These are phyloP conservation scores for Priapulus caudatus DNA, from an alignment of 2,888 invertebrate genomes.

Conservation along the genomic window DNA sequence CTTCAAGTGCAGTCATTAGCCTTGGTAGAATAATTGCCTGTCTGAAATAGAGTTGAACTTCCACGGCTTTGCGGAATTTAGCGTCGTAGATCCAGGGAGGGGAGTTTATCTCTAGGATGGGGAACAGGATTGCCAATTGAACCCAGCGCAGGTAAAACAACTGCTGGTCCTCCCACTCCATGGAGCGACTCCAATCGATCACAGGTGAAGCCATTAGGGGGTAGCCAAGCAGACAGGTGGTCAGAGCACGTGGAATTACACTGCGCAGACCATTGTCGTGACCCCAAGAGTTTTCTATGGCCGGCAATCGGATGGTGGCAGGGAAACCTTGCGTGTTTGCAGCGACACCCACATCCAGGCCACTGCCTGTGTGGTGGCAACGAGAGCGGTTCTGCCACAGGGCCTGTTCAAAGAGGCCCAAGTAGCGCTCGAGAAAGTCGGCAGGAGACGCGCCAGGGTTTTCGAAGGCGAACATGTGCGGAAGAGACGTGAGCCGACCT, in stretches of 20 bases:
- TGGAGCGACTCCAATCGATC: not conserved
- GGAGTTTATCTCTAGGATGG: not conserved
- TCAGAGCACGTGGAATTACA: not conserved
- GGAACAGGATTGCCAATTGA: not conserved
- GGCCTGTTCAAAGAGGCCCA: not conserved
- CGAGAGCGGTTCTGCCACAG: too few species aligned
- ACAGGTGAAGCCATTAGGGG: not conserved
- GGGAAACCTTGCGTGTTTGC: not conserved
- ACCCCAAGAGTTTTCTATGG: not conserved
- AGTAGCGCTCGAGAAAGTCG: not conserved
- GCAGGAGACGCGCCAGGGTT: not conserved
- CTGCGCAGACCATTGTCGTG: not conserved
- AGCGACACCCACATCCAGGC: not conserved
- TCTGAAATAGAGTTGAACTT: not conserved
- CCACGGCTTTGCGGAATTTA: not conserved
- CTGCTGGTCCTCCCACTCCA: not conserved
- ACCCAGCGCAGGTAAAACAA: conserved; percentile 1
- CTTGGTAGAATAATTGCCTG: not conserved
- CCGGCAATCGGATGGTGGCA: not conserved
- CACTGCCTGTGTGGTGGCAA: not conserved
- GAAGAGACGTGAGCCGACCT: not conserved
- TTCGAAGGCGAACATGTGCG: not conserved
- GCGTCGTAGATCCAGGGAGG: not conserved
- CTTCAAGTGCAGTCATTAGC: not conserved
- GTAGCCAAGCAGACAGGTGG: not conserved